Base-by-base conservation (phyloP, 2,888 invertebrate genomes). In the Thumatha senex region DNA sequence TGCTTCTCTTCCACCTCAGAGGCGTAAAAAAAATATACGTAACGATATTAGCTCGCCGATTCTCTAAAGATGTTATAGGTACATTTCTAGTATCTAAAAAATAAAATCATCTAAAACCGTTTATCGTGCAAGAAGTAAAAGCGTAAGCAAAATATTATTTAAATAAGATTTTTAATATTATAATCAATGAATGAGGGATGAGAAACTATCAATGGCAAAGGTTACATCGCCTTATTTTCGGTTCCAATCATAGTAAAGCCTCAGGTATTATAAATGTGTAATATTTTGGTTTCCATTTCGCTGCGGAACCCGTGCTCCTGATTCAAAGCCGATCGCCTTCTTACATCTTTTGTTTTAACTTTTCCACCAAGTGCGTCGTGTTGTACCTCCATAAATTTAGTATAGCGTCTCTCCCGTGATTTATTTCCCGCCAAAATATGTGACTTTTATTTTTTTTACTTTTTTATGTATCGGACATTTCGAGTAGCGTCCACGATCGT, bases 371-470 rank as follows among this genome's bases (percentile, higher is more conserved):
- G 79, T 78, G 62, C 67, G 71, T 76, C 73, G 74, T 74, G 78
- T 76, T 76, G 76, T 74, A 79, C 86, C 82, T 78, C 89, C 82
- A 90, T 89, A 89, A 90, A 89, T 90, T 89, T 83, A 66, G 82
- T 86, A 86, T 86, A 79, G 86, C 85, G 78, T 87, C 88, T 83
- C 75, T 76, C 66, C 67, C 76, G 85, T 89, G 90, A 91, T 91
- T 91, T 90, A 91, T 90, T 84, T 76, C 88, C 89, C 78, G 90
- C 90, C 88, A 90, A 91, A 90, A 89, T 84, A 82, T 89, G 89
- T 88, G 86, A 75, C 78, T 78, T 68, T 81, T 79, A 74, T 60
- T 39, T 47, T 41, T 40, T 80, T 69, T 81, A 78, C 36, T 77
- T 70, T 78, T 84, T 85, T 82, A 74, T 75, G 83, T 81, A 82